phyloP scores from a whole-genome alignment of 2,888 invertebrate genomes.

The Drosophila peninsularis region DNA sequence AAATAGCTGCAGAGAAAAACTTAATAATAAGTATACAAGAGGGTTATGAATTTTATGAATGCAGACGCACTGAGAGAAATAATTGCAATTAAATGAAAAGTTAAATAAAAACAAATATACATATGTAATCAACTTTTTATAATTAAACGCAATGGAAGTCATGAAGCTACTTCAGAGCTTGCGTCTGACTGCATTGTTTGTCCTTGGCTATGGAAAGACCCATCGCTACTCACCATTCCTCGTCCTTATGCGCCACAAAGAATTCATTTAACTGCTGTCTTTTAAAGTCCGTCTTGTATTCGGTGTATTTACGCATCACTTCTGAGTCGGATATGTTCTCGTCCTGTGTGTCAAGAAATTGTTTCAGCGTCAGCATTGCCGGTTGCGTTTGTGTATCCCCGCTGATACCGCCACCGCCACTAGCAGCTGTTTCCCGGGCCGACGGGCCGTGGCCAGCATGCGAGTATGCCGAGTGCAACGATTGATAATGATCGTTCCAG shows the following conservation, averaged over 20 bases:
- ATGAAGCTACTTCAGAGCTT: neutral
- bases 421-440: conserved; percentile 58
- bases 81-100: conserved; percentile 26
- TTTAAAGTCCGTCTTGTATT: conserved; percentile 98
- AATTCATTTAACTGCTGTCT: conserved; percentile 98
- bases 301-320: conserved; percentile 97
- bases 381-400: conserved; percentile 90
- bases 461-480: conserved; percentile 78
- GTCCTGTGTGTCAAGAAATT: conserved; percentile 97
- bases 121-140: conserved; percentile 15
- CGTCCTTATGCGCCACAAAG: conserved; percentile 99
- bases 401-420: conserved; percentile 22
- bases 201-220: neutral
- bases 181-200: neutral
- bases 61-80: conserved; percentile 33
- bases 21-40: conserved; percentile 77
- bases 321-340: conserved; percentile 99
- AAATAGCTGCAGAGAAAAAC: conserved; percentile 83
- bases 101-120: conserved; percentile 13
- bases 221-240: conserved; percentile 95
- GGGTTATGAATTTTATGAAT: conserved; percentile 56
- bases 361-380: conserved; percentile 98
- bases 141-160: conserved; percentile 2
- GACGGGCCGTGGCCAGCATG: conserved; percentile 66
- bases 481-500: conserved; percentile 84